Evolutionary conservation across 2,888 invertebrate genomes (phyloP).

Genomic region (Himalopsyche tibetana): DNA sequence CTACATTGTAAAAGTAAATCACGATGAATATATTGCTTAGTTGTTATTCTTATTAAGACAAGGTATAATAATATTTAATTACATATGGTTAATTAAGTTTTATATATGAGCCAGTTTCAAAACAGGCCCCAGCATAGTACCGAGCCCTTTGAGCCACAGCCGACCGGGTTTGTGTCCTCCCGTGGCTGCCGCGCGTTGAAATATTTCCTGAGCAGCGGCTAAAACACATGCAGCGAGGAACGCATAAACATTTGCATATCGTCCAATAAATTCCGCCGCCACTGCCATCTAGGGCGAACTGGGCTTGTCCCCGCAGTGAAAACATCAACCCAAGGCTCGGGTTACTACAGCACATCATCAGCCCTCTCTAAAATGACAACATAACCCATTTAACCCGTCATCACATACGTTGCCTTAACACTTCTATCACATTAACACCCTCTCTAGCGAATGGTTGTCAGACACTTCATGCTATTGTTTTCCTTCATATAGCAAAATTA

Average conservation of each 20-base stretch:
- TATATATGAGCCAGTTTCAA: neutral
- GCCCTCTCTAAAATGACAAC: too few species aligned
- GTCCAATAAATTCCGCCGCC: constrained; percentile 57
- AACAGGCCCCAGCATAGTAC: neutral
- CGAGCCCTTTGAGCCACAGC: constrained; percentile 40
- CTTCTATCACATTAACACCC: too few species aligned
- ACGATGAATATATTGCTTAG: too few species aligned
- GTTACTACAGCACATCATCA: neutral
- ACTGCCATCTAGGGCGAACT: constrained; percentile 14
- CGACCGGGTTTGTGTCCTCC: constrained; percentile 29
- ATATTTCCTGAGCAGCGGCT: constrained; percentile 45
- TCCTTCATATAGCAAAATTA: too few species aligned
- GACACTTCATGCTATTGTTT: too few species aligned
- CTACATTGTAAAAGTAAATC: too few species aligned
- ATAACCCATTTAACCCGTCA: too few species aligned
- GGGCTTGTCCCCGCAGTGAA: neutral
- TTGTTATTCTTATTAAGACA: too few species aligned
- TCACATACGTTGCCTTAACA: too few species aligned
- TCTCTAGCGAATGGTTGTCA: too few species aligned
- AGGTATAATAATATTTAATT: too few species aligned
- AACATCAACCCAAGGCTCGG: neutral
- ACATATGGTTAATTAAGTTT: too few species aligned
- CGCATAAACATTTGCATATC: constrained; percentile 60
- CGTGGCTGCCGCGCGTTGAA: constrained; percentile 44
- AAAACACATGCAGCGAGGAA: constrained; percentile 50